Evolutionary conservation across 1,140 invertebrate genomes (phyloP).

Genomic region (Rhizoglyphus robini): DNA sequence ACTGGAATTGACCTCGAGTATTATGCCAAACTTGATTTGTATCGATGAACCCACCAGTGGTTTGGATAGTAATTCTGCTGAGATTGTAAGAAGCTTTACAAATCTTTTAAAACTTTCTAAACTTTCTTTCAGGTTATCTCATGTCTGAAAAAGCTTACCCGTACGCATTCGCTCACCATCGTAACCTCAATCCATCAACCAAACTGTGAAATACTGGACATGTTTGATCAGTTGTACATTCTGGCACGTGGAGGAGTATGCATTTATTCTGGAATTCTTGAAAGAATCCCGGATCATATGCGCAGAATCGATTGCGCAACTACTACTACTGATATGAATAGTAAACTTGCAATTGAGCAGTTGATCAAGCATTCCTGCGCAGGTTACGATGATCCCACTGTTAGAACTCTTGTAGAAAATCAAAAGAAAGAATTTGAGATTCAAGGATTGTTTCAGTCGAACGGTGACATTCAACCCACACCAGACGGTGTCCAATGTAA

Average conservation of each 20-base stretch:
- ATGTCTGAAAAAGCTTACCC: neutral
- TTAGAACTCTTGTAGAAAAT: neutral
- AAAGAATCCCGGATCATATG: neutral
- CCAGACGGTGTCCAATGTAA: neutral
- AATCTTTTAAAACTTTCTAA: too few relatives aligned
- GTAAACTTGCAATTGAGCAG: constrained; percentile 1
- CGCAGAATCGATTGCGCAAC: neutral
- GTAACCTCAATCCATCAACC: constrained; percentile 7
- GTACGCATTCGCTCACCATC: neutral
- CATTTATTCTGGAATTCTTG: neutral
- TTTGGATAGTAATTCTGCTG: constrained; percentile 32
- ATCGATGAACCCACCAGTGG: constrained; percentile 36
- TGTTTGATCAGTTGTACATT: constrained; percentile 11
- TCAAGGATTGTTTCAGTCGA: neutral
- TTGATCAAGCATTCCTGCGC: constrained; percentile 6
- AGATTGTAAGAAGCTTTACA: too few relatives aligned
- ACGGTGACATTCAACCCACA: neutral
- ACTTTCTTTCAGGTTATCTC: too few relatives aligned
- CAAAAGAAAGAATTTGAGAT: too few relatives aligned
- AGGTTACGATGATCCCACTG: neutral
- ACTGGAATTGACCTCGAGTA: constrained; percentile 60
- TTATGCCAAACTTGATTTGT: constrained; percentile 23
- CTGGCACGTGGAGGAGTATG: constrained; percentile 9
- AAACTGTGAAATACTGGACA: neutral
- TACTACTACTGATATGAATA: too few relatives aligned